Base-by-base conservation (phyloP, 2,888 invertebrate species). In the Cephus spinipes region DNA sequence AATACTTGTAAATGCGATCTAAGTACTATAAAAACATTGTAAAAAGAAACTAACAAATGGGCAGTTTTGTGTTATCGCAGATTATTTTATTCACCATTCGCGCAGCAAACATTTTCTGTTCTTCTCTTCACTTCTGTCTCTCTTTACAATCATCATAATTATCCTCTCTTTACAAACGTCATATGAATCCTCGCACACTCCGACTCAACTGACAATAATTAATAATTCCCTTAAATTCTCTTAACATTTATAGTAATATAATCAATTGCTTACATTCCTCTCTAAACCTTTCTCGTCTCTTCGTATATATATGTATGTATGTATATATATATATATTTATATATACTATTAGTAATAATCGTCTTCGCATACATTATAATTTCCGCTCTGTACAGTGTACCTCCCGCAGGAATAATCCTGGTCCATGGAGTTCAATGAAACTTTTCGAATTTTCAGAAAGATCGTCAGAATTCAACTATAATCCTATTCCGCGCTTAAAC, bases 181-280 rank as follows among this genome's bases (percentile, higher is more conserved):
- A 73, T 12, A 12, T 74, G 74, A 77, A 75, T 75, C 55, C 33
- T 69, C 69, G 40, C 15, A 33, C 31, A 33, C 71, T 31, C 23
- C 31, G 34, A 69, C 35, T 69, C 84, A 87, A 88, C 88, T 86
- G 87, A 88, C 86, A 88, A 89, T 88, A 89, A 83, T 87, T 83
- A 83, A 85, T 87, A 87, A 87, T 88, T 88, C 86, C 79, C 84
- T 87, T 87, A 85, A 82, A 86, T 86, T 85, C 86, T 86, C 84
- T 82, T 88, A 89, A 90, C 89, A 89, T 87, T 88, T 88, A 89
- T 87, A 86, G 82, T 84, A 83, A 81, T 81, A 82, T 77, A 76
- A 77, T 87, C 83, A 83, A 87, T 87, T 87, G 85, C 85, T 83
- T 86, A 85, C 83, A 81, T 86, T 83, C 79, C 81, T 81, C 82